phyloP scores from a whole-genome alignment of 2,113 vertebrate species.

The Pituophis catenifer region DNA sequence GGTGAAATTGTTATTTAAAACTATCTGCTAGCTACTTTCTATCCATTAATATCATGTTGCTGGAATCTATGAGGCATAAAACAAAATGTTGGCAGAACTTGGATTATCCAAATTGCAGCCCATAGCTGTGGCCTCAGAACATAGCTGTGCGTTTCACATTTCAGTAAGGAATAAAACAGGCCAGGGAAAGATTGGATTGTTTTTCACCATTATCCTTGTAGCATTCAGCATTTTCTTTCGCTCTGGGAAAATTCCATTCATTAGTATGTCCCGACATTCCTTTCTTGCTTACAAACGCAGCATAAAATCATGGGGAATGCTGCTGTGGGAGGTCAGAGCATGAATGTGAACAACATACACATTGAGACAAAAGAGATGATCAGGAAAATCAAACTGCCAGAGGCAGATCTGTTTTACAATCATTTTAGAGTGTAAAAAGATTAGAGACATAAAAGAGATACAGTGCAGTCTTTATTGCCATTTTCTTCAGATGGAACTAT shows the following conservation, averaged over 20 bases:
- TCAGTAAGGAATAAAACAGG: not conserved
- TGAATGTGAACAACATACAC: slow-evolving; percentile 1
- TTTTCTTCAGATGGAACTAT: not conserved
- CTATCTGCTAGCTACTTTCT: not conserved
- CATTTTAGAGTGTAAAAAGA: not conserved
- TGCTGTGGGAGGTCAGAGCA: not conserved
- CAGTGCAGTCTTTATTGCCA: not conserved
- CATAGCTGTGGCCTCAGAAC: not conserved
- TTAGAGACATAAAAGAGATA: not conserved
- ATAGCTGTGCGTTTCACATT: not conserved
- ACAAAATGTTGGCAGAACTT: not conserved
- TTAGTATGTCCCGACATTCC: slow-evolving; percentile 1
- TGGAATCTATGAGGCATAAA: not conserved
- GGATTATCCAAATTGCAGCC: not conserved
- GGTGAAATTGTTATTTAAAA: not conserved
- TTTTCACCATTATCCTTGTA: not conserved
- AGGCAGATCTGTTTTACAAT: not conserved
- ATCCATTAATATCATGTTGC: not conserved
- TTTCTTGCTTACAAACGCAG: not conserved
- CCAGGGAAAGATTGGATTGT: not conserved
- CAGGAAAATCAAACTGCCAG: not conserved
- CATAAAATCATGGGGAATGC: not conserved
- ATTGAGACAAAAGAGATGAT: not conserved
- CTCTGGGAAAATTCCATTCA: slow-evolving; percentile 10
- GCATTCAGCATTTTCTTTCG: not conserved